Evolutionary conservation across 1,140 invertebrate genomes (phyloP).

Genomic region (Nasonia giraulti): DNA sequence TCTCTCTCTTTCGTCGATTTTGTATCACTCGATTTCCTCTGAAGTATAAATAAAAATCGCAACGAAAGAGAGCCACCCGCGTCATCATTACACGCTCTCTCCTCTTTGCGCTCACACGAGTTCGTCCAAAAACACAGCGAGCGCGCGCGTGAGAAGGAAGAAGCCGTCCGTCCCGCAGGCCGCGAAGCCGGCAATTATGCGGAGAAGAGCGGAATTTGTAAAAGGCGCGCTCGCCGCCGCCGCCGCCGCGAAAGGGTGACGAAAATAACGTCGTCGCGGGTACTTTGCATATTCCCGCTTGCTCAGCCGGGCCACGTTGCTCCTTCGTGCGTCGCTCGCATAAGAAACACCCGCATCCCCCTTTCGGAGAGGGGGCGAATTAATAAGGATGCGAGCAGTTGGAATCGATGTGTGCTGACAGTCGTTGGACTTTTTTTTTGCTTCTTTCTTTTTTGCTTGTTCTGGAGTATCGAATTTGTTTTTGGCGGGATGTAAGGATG

Average conservation of each 20-base stretch:
- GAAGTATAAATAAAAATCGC: not conserved
- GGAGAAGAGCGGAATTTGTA: constrained; percentile 21
- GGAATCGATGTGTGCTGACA: not conserved
- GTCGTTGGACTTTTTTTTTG: not conserved
- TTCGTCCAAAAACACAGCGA: not conserved
- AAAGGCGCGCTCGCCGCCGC: constrained; percentile 14
- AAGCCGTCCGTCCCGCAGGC: not conserved
- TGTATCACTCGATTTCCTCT: too few species aligned
- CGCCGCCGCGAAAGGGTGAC: constrained; percentile 24
- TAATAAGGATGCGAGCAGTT: constrained; percentile 1
- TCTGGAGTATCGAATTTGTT: too few species aligned
- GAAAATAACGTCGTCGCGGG: constrained; percentile 44
- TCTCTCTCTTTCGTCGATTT: too few species aligned
- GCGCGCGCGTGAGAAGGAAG: not conserved
- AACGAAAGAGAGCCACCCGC: not conserved
- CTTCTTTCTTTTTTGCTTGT: not conserved
- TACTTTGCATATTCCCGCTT: constrained; percentile 45
- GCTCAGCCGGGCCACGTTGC: not conserved
- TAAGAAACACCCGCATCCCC: constrained; percentile 45
- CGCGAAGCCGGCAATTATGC: constrained; percentile 30
- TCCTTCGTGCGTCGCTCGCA: constrained; percentile 24
- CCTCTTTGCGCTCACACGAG: too few species aligned
- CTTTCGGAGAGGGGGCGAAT: constrained; percentile 10
- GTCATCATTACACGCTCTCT: not conserved
- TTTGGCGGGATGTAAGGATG: too few species aligned